Percentiles rank a stretch among this genome's conserved stretches.
These are phyloP conservation scores for Drosophila stalkeri DNA, from an alignment of 2,888 invertebrate species.

Conservation along the genomic window DNA sequence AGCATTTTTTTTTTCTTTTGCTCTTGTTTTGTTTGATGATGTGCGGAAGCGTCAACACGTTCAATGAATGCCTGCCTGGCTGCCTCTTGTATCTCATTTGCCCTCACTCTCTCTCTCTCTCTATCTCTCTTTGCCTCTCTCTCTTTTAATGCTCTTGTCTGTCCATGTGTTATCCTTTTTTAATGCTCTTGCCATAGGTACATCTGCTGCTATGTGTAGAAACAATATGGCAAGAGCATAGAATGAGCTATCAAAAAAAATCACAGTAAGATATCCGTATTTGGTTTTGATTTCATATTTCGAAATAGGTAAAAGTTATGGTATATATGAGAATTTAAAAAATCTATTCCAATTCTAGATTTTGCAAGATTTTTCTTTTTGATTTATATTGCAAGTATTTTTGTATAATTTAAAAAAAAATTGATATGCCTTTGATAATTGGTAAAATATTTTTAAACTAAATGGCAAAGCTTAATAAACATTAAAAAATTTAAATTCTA, in stretches of 20 bases:
- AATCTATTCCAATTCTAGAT: background rate
- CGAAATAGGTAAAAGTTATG: no score
- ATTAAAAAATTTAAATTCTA: no score
- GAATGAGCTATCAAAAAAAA: no score
- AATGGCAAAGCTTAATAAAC: no score
- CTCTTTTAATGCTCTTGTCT: background rate
- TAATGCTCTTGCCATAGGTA: background rate
- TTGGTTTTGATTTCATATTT: no score
- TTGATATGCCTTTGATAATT: no score
- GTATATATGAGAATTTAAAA: background rate
- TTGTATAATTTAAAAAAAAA: no score
- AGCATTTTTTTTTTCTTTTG: constrained; percentile 47
- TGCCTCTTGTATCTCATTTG: background rate
- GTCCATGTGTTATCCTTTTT: constrained; percentile 13
- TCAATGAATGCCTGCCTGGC: constrained; percentile 40
- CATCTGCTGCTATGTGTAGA: background rate
- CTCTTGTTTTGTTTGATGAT: constrained; percentile 47
- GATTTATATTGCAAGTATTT: no score
- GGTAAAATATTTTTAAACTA: no score
- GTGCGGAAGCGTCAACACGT: constrained; percentile 75
- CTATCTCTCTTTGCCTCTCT: background rate
- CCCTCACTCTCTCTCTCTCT: constrained; percentile 4
- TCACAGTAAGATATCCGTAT: no score
- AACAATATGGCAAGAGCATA: no score
- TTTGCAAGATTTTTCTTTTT: no score